Conservation (phyloP, 2,113 vertebrate genomes). For the Sorex araneus region DNA sequence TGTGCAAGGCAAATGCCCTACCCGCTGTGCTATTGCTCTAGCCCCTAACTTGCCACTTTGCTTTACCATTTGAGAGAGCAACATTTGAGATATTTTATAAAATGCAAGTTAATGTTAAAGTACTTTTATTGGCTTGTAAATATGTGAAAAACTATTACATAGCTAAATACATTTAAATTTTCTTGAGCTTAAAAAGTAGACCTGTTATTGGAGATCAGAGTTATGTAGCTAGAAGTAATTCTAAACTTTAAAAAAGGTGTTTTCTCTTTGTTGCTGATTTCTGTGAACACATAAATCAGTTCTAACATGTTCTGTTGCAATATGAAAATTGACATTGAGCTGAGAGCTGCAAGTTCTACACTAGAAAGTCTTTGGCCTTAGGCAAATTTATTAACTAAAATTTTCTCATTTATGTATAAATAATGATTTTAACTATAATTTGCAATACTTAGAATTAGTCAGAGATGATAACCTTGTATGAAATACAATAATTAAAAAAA, state of each 20-base stretch:
- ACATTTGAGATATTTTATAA: slow-evolving; percentile 51
- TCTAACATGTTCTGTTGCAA: slow-evolving; percentile 63
- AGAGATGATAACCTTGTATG: background rate
- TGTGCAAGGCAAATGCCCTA: too few relatives aligned
- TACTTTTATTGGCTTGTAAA: slow-evolving; percentile 38
- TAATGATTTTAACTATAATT: slow-evolving; percentile 53
- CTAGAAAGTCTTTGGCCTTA: slow-evolving; percentile 61
- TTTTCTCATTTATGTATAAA: slow-evolving; percentile 49
- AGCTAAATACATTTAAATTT: background rate
- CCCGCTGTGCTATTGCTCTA: too few relatives aligned
- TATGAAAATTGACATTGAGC: slow-evolving; percentile 57
- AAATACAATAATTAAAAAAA: too few relatives aligned
- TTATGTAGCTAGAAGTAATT: slow-evolving; percentile 36
- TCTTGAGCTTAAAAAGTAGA: slow-evolving; percentile 61
- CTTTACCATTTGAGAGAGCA: slow-evolving; percentile 49
- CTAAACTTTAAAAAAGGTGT: background rate
- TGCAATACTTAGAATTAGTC: slow-evolving; percentile 48
- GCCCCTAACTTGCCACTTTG: slow-evolving; percentile 49
- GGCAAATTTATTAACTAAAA: slow-evolving; percentile 44
- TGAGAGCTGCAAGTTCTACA: slow-evolving; percentile 30
- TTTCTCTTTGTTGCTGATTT: slow-evolving; percentile 42
- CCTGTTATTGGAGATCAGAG: slow-evolving; percentile 37
- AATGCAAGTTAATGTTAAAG: slow-evolving; percentile 43
- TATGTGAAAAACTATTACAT: slow-evolving; percentile 41
- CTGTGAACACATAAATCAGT: slow-evolving; percentile 16